phyloP scores from a whole-genome alignment of 2,113 vertebrate species.

The Melospiza melodia region DNA sequence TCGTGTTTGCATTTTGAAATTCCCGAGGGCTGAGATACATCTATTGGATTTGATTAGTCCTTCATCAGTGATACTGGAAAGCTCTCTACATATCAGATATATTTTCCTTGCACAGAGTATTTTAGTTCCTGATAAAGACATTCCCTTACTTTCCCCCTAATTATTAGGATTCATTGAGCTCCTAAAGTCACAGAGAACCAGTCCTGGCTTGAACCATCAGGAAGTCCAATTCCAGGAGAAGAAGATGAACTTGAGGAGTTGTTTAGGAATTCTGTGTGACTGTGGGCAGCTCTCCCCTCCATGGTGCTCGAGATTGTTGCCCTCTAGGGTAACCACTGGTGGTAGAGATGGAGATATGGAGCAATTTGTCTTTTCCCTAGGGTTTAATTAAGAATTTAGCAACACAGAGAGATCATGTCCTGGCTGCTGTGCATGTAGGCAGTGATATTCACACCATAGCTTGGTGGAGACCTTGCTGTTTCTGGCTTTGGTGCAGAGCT shows the following conservation, averaged over 20 bases:
- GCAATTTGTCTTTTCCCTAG: neutral
- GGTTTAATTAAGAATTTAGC: neutral
- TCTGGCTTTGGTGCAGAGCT: neutral
- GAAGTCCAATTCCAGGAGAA: neutral
- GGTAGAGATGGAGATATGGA: neutral
- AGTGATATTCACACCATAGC: neutral
- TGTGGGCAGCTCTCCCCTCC: neutral
- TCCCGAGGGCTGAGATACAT: neutral
- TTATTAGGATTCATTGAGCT: neutral
- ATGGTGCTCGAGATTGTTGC: accelerated
- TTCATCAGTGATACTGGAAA: neutral
- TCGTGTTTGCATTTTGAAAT: neutral
- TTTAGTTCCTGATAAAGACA: neutral
- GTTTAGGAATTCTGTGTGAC: neutral
- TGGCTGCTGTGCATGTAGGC: neutral
- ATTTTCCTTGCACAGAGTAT: neutral
- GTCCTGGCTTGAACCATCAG: neutral
- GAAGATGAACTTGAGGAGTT: neutral
- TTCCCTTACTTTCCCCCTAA: neutral
- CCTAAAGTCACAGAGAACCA: neutral
- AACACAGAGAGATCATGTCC: neutral
- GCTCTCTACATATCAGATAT: neutral
- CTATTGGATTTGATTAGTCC: neutral
- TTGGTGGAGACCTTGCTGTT: neutral
- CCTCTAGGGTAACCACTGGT: neutral